Percentiles rank a stretch among this genome's conserved stretches.
Evolutionary conservation across 2,888 invertebrate genomes (phyloP).

Genomic region (Brenthis hecate): DNA sequence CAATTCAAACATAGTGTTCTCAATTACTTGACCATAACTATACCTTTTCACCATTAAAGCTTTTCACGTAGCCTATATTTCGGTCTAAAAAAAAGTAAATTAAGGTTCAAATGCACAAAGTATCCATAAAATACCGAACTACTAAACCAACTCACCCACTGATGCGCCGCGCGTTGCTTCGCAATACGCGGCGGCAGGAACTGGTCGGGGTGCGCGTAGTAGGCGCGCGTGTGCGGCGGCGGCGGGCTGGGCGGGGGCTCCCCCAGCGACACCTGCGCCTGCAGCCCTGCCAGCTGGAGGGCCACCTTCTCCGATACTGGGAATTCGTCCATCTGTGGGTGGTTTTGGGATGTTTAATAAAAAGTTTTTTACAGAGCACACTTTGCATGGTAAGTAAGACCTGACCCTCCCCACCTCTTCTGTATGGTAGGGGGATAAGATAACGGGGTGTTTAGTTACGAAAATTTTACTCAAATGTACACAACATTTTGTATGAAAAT

Average conservation of each 20-base stretch:
- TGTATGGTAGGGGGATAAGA: too few species aligned
- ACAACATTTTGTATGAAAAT: too few species aligned
- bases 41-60: too few species aligned
- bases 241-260: conserved; percentile 88
- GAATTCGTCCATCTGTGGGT: conserved; percentile 94
- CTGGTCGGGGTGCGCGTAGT: conserved; percentile 94
- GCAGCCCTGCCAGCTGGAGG: conserved; percentile 95
- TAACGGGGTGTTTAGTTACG: too few species aligned
- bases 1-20: too few species aligned
- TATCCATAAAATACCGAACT: too few species aligned
- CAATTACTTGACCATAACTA: too few species aligned
- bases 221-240: conserved; percentile 89
- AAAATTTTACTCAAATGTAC: too few species aligned
- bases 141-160: conserved; percentile 86
- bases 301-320: conserved; percentile 97
- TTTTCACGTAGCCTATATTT: too few species aligned
- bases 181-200: conserved; percentile 94
- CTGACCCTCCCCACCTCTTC: too few species aligned
- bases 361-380: neutral
- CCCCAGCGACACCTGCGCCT: conserved; percentile 96
- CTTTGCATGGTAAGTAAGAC: neutral
- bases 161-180: conserved; percentile 88
- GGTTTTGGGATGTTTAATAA: neutral
- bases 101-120: too few species aligned
- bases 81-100: too few species aligned